These are phyloP conservation scores for Chrysolina haemoptera DNA, from an alignment of 2,888 invertebrate species.

Conservation along the genomic window DNA sequence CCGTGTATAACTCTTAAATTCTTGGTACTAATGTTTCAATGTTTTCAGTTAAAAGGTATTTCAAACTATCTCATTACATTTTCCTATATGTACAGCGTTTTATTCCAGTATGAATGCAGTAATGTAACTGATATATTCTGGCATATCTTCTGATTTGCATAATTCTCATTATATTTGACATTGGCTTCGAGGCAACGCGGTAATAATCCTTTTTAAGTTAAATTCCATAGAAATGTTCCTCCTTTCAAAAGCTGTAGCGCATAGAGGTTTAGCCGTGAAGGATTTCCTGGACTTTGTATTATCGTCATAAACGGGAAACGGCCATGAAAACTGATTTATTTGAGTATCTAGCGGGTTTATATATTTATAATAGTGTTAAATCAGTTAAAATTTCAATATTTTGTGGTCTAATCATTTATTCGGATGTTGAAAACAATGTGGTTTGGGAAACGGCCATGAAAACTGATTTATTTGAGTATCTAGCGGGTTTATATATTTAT, in stretches of 20 bases:
- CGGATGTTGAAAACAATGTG: too few relatives aligned
- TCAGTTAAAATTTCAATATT: too few relatives aligned
- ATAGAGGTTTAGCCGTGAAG: not conserved
- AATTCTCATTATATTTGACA: conserved; percentile 20
- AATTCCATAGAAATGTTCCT: not conserved
- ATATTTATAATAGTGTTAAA: too few relatives aligned
- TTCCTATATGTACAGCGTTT: not conserved
- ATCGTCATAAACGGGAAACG: not conserved
- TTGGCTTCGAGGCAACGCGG: conserved; percentile 11
- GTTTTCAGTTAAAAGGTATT: too few relatives aligned
- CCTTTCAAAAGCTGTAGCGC: not conserved
- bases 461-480: not conserved
- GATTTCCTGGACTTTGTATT: not conserved
- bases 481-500: too few relatives aligned
- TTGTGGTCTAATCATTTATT: not conserved
- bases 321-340: not conserved
- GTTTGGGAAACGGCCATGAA: too few relatives aligned
- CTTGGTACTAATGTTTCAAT: too few relatives aligned
- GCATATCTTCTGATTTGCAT: conserved; percentile 11
- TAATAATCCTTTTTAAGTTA: not conserved
- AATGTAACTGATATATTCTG: conserved; percentile 1
- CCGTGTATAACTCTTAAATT: too few relatives aligned
- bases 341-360: too few relatives aligned
- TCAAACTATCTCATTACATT: not conserved
- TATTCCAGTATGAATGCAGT: not conserved